Evolutionary conservation across 2,797 vertebrate genomes (phyloP).

Genomic region (Enteromius anoplus): DNA sequence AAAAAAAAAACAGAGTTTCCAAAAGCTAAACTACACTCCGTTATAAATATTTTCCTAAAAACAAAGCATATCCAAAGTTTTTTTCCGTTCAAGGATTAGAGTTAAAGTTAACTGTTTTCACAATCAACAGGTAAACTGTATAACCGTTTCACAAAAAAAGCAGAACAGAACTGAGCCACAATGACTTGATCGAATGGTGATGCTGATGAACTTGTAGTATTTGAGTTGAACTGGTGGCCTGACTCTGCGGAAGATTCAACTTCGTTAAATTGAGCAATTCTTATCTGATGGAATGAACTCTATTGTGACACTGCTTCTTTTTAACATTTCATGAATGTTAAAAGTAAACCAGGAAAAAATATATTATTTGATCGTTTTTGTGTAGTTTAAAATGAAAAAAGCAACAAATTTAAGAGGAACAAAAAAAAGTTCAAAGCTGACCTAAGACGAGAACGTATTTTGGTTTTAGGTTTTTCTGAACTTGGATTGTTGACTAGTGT

Average conservation of each 20-base stretch:
- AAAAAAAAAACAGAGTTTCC: not conserved
- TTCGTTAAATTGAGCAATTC: conserved; percentile 44
- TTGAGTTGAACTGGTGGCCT: not conserved
- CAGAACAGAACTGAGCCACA: conserved; percentile 46
- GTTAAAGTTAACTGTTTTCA: not conserved
- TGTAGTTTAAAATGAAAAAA: not conserved
- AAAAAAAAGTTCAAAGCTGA: too few species aligned
- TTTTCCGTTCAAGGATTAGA: not conserved
- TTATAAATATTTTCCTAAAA: not conserved
- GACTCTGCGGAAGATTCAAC: not conserved
- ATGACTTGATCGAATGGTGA: conserved; percentile 29
- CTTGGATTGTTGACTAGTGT: too few species aligned
- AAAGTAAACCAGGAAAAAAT: not conserved
- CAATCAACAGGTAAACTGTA: conserved; percentile 19
- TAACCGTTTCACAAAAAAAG: conserved; percentile 37
- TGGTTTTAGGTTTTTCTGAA: too few species aligned
- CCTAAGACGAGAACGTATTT: too few species aligned
- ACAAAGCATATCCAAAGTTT: not conserved
- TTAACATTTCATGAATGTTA: not conserved
- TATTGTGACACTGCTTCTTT: conserved; percentile 25
- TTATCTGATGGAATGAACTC: conserved; percentile 23
- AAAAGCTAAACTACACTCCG: not conserved
- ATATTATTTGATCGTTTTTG: not conserved
- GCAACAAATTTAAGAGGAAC: not conserved
- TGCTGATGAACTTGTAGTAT: conserved; percentile 8